These are phyloP conservation scores for Pelosia muscerda DNA, from an alignment of 2,888 invertebrate genomes.

Conservation along the genomic window DNA sequence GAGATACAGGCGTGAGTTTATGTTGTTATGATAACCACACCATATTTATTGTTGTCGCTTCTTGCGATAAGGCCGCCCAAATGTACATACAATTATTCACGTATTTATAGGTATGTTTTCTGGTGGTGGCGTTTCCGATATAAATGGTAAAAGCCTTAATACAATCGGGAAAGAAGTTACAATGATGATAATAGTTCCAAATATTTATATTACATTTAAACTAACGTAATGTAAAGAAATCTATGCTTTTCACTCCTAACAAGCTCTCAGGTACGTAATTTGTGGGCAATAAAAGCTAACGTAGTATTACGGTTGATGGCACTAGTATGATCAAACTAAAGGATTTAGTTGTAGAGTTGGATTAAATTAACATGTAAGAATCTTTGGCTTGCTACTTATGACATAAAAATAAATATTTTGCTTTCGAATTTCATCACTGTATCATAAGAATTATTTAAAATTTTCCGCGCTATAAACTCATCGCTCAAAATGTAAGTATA, in stretches of 20 bases:
- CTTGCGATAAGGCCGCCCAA: too few species aligned
- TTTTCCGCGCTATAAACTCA: neutral
- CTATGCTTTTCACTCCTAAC: conserved; percentile 19
- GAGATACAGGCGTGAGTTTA: too few species aligned
- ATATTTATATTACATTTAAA: neutral
- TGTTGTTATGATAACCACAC: too few species aligned
- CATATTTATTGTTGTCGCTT: too few species aligned
- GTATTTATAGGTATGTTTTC: too few species aligned
- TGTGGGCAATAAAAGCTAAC: conserved; percentile 50
- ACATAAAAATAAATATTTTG: neutral
- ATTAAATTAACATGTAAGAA: conserved; percentile 30
- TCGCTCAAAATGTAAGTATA: too few species aligned
- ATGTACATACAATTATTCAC: too few species aligned
- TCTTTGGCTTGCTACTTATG: neutral
- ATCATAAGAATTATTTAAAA: neutral
- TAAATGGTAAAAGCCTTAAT: too few species aligned
- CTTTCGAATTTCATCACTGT: neutral
- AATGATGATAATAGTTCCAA: neutral
- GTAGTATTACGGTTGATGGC: conserved; percentile 39
- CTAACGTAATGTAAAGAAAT: neutral
- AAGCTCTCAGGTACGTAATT: conserved; percentile 46
- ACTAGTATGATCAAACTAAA: conserved; percentile 35
- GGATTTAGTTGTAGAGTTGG: conserved; percentile 42
- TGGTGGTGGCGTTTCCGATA: too few species aligned
- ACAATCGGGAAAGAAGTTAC: too few species aligned